Evolutionary conservation across 92 coral and sea anemone genomes (phyloP).

Genomic region (Zoanthus sociatus): DNA sequence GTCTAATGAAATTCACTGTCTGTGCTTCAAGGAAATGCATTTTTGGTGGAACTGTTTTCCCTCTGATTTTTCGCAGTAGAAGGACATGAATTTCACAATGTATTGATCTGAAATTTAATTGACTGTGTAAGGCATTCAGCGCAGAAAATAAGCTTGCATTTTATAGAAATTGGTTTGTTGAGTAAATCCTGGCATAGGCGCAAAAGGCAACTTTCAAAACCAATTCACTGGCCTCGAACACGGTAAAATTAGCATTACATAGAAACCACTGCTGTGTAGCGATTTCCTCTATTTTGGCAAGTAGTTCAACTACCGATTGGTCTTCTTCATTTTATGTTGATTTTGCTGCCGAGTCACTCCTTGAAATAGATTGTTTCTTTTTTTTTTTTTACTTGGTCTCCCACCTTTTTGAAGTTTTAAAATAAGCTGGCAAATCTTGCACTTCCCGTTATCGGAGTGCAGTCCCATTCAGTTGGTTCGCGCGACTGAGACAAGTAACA

Average conservation of each 20-base stretch:
- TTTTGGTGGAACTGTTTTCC: conserved; percentile 22
- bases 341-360: conserved; percentile 22
- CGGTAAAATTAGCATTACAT: conserved; percentile 18
- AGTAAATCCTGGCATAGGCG: background rate
- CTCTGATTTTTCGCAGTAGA: conserved; percentile 13
- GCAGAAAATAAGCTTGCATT: conserved; percentile 26
- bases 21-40: too few relatives aligned
- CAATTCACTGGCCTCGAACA: conserved; percentile 32
- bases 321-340: background rate
- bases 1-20: conserved; percentile 6
- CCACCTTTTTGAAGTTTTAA: conserved; percentile 31
- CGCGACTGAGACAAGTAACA: conserved; percentile 27
- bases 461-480: conserved; percentile 17
- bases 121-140: background rate
- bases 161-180: conserved; percentile 31
- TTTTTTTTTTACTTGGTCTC: conserved; percentile 12
- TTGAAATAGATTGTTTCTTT: conserved; percentile 12
- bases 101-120: conserved; percentile 10
- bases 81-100: conserved; percentile 37
- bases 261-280: conserved; percentile 12
- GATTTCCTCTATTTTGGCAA: conserved; percentile 29
- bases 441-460: too few relatives aligned
- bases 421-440: conserved; percentile 17
- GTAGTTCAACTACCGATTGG: conserved; percentile 7
- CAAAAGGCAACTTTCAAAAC: background rate